These are phyloP conservation scores for Notamacropus eugenii DNA, from an alignment of 2,797 vertebrate species.

Conservation along the genomic window DNA sequence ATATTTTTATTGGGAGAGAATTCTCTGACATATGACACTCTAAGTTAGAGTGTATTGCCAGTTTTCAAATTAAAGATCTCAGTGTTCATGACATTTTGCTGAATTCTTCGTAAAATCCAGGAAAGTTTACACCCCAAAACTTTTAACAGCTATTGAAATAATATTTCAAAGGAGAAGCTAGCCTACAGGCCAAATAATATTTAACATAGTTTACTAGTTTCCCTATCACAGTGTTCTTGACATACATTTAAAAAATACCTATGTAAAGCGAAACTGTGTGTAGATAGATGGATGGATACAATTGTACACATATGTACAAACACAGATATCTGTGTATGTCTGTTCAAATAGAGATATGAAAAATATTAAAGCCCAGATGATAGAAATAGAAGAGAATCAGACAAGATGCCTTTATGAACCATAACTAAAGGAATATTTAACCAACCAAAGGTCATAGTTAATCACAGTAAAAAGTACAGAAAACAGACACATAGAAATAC, in stretches of 20 bases:
- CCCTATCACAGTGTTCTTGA: background rate
- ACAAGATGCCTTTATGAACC: background rate
- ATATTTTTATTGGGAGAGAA: constrained; percentile 7
- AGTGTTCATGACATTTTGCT: background rate
- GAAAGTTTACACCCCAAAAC: background rate
- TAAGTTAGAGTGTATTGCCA: background rate
- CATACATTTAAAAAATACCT: background rate
- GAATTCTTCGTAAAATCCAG: background rate
- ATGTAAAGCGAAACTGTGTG: background rate
- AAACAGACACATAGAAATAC: background rate
- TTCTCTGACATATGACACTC: background rate
- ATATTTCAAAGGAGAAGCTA: background rate
- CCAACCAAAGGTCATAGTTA: background rate
- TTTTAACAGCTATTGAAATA: background rate
- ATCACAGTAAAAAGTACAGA: background rate
- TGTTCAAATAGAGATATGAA: too few relatives aligned
- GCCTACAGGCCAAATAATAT: background rate
- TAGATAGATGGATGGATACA: background rate
- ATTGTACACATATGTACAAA: too few relatives aligned
- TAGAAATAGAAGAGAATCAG: too few relatives aligned
- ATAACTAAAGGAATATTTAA: background rate
- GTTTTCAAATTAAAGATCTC: background rate
- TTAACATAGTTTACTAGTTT: background rate
- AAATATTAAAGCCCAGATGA: too few relatives aligned
- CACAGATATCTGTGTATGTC: too few relatives aligned